Base-by-base conservation (phyloP, 2,113 vertebrate species). In the Cynopterus brachyotis region DNA sequence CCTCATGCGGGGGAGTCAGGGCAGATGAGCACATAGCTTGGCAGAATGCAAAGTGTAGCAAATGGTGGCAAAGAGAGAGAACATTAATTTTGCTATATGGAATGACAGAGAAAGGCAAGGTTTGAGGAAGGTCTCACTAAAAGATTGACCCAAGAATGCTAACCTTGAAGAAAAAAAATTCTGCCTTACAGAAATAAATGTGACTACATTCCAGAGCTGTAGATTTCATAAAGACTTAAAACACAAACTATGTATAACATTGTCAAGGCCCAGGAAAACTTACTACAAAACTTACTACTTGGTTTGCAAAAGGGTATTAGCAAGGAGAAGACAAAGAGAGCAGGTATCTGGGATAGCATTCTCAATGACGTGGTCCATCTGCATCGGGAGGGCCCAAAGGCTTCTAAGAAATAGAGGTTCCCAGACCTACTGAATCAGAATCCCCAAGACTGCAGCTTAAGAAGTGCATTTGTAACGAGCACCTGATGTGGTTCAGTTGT, bases 91-190 rank as follows among this genome's bases (percentile, higher is more conserved):
- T 73, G 32, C 26, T 67, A 53, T 42, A 64, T 22, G 20, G 4
- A 17, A 47, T n/a, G 35, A 35, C 2, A 47, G 5, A 53, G 47
- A 13, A 69, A 87, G 22, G 32, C 3, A 53, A 62, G 62, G 15
- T 83, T 45, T 87, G 37, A 75, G 53, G 22, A 80, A 59, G 11
- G 9, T 81, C 80, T 70, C 59, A 60, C 60, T 53, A 81, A 70
- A 35, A 47, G 24, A 26, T 1, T 66, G 32, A 73, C 16, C 10
- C 66, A 66, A 64, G 32, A 92, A 28, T n/a, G 22, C 1, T 5
- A 13, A 40, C 67, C 40, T 92, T n/a, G 28, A 96, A 92, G 75
- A 47, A 75, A 93, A 91, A 78, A 57, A 10, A 62, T 69, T 81
- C 32, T 42, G 78, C 19, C 57, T 80, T 62, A 62, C 15, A 80